Evolutionary conservation across 2,797 vertebrate species (phyloP), one percentile per base, ranked within the genome.

Genomic region (Psittacula derbiana): DNA sequence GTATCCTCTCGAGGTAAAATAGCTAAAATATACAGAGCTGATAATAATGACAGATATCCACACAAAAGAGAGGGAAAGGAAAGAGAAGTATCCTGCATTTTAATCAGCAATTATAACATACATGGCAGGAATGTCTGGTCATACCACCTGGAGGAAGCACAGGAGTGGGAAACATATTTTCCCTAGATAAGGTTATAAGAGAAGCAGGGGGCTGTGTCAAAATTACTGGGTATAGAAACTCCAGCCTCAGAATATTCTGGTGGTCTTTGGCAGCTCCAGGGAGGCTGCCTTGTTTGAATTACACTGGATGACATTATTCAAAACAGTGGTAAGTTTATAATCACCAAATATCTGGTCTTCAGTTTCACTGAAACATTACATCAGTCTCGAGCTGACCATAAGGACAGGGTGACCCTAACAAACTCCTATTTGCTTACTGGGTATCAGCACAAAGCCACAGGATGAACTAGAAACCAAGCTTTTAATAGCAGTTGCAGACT

Each of bases 401-500:
- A 60, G 83, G 53, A 55, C 38, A 78, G 24, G 0, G 0, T 1
- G 46, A 82, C 43, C 49, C 43, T 17, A 44, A 53, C 16, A 38
- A 50, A 41, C 28, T n/a, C 20, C 40, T 23, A 3, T 2, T 15
- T 13, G 24, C 41, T 65, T 24, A 3, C 57, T 16, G 70, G 43
- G 44, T 61, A 60, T 24, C 30, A 16, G 52, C 55, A 30, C 33
- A n/a, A 43, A 71, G 57, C 49, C 14, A 36, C 38, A 20, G 20
- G 16, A 18, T 9, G 27, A 84, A 5, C 50, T 16, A 27, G 43
- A 52, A 61, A 62, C 27, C 30, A 36, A 47, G 17, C 52, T 33
- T 9, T 3, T 16, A 28, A 44, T 8, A 78, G 62, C 27, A 30
- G 36, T 16, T 0, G 0, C 16, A 14, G 23, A 53, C 2, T 9